Conservation (phyloP, 2,113 vertebrate species). For the Mustela nigripes region DNA sequence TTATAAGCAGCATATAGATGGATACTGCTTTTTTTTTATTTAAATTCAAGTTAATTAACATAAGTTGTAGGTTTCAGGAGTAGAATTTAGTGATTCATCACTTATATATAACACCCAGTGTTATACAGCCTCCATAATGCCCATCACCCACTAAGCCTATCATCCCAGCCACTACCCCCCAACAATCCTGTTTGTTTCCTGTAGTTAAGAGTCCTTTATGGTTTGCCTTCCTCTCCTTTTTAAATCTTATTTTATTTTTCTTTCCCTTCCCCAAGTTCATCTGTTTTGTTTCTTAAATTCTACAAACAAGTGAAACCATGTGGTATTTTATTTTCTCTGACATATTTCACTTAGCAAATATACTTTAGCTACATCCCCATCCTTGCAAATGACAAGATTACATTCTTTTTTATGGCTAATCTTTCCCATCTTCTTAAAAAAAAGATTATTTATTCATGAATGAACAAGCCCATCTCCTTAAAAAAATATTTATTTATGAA, state of each 20-base stretch:
- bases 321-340: not conserved
- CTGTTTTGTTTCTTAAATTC: not conserved
- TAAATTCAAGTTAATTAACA: not conserved
- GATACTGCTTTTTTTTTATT: not conserved
- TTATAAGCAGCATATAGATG: not conserved
- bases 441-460: no score
- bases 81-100: not conserved
- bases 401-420: not conserved
- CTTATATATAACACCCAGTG: not conserved
- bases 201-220: no score
- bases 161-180: not conserved
- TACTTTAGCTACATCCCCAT: not conserved
- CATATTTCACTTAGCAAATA: not conserved
- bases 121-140: not conserved
- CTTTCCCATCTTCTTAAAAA: no score
- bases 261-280: not conserved
- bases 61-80: no score
- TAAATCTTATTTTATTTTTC: no score
- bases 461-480: no score
- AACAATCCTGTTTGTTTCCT: no score
- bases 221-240: no score
- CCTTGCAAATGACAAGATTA: not conserved
- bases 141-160: not conserved
- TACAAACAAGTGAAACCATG: not conserved
- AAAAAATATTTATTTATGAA: not conserved